Percentiles rank a stretch among this genome's conserved stretches.
Evolutionary conservation across 2,888 invertebrate genomes (phyloP).

Genomic region (Orthonevra nobilis): DNA sequence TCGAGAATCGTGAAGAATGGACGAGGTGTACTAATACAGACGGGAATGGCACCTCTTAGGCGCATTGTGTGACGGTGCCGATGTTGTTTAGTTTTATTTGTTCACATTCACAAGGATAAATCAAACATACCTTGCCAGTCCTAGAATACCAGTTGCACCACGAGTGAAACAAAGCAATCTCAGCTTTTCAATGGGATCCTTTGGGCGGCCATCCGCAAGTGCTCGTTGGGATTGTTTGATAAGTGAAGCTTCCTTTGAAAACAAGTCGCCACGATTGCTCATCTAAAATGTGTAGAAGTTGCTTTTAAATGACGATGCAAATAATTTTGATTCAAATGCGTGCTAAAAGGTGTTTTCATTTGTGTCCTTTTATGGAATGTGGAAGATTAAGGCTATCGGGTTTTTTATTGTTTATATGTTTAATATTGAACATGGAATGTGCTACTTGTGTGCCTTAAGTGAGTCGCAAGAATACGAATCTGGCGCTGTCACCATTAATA

Average conservation of each 20-base stretch:
- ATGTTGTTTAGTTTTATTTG: slow-evolving; percentile 43
- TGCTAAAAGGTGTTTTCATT: too few species aligned
- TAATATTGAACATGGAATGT: too few species aligned
- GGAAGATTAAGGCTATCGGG: too few species aligned
- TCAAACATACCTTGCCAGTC: slow-evolving; percentile 87
- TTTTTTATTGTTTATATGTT: too few species aligned
- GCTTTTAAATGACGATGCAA: neutral
- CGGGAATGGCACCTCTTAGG: slow-evolving; percentile 1
- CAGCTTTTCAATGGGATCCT: slow-evolving; percentile 91
- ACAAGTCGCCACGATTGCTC: slow-evolving; percentile 72
- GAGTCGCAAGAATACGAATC: too few species aligned
- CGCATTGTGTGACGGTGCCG: neutral
- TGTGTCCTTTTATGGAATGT: neutral
- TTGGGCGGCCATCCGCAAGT: slow-evolving; percentile 82
- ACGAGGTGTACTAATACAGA: slow-evolving; percentile 1
- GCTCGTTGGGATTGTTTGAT: slow-evolving; percentile 87
- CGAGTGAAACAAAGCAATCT: slow-evolving; percentile 90
- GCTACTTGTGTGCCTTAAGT: too few species aligned
- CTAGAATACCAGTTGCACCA: slow-evolving; percentile 93
- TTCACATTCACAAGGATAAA: slow-evolving; percentile 32
- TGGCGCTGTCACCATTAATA: too few species aligned
- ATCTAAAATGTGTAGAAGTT: slow-evolving; percentile 38
- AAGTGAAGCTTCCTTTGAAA: slow-evolving; percentile 87
- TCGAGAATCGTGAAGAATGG: slow-evolving; percentile 40
- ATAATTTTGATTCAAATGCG: slow-evolving; percentile 1